Evolutionary conservation across 2,888 invertebrate species (phyloP).

Genomic region (Latrodectus hesperus): DNA sequence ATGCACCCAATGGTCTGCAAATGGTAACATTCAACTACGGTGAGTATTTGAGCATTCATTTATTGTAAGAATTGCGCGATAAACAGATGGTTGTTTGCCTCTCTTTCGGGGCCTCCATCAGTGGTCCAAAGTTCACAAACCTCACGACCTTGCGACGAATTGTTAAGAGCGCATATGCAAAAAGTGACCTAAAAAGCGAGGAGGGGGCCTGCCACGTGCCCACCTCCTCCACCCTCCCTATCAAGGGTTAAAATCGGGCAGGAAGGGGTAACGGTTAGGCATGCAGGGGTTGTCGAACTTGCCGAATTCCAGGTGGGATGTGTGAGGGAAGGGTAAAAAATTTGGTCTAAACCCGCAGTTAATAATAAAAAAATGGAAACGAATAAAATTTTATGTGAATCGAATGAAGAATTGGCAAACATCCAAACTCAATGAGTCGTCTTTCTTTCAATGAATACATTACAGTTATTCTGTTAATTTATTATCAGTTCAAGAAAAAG

Average conservation of each 20-base stretch:
- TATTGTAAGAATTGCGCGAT: background rate
- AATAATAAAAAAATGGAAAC: no score
- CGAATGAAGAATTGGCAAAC: no score
- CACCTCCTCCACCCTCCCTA: slow-evolving; percentile 36
- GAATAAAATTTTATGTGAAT: no score
- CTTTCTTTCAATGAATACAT: no score
- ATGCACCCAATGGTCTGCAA: background rate
- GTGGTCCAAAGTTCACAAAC: slow-evolving; percentile 44
- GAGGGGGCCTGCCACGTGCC: background rate
- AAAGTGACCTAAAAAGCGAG: slow-evolving; percentile 49
- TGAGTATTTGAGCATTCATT: no score
- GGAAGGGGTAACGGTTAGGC: slow-evolving; percentile 29
- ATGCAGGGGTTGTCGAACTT: slow-evolving; percentile 45
- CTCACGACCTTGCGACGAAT: slow-evolving; percentile 40
- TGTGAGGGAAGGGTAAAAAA: background rate
- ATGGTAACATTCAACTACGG: no score
- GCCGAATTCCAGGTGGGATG: slow-evolving; percentile 50
- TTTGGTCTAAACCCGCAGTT: no score
- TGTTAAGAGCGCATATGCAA: background rate
- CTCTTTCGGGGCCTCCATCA: background rate
- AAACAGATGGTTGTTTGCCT: slow-evolving; percentile 45
- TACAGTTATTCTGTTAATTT: no score
- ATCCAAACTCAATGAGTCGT: no score
- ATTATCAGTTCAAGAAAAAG: no score
- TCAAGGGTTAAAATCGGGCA: slow-evolving; percentile 39